Conservation (phyloP, 2,888 invertebrate species). For the Rhogogaster chlorosoma region DNA sequence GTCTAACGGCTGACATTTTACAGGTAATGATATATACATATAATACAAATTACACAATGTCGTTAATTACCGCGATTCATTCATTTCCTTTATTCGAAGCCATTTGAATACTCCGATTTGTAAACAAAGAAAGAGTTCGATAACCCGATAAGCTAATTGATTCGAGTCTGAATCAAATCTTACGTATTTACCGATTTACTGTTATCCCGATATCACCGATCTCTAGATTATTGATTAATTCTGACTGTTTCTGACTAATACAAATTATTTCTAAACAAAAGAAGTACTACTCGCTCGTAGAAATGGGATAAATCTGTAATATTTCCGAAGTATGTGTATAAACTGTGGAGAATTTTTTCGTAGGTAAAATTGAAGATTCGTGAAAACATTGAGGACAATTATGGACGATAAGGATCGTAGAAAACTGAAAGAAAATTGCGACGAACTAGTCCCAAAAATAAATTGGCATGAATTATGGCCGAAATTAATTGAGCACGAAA, state of each 20-base stretch:
- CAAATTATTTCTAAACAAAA: not conserved
- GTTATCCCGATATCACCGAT: not conserved
- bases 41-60: not conserved
- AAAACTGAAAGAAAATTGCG: not conserved
- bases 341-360: not conserved
- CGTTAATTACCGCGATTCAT: not conserved
- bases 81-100: not conserved
- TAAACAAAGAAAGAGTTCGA: not conserved
- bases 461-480: slow-evolving; percentile 32
- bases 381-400: not conserved
- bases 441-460: not conserved
- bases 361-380: not conserved
- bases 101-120: not conserved
- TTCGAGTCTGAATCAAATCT: not conserved
- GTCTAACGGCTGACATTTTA: not conserved
- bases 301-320: not conserved
- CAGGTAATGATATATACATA: not conserved
- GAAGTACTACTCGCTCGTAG: not conserved
- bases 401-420: slow-evolving; percentile 25
- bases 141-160: not conserved
- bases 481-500: slow-evolving; percentile 2
- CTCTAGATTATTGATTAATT: too few relatives aligned
- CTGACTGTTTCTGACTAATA: not conserved
- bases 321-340: not conserved
- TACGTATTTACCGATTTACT: not conserved